These are phyloP conservation scores for Drosophila tristis DNA, from an alignment of 1,140 invertebrate genomes.

Conservation along the genomic window DNA sequence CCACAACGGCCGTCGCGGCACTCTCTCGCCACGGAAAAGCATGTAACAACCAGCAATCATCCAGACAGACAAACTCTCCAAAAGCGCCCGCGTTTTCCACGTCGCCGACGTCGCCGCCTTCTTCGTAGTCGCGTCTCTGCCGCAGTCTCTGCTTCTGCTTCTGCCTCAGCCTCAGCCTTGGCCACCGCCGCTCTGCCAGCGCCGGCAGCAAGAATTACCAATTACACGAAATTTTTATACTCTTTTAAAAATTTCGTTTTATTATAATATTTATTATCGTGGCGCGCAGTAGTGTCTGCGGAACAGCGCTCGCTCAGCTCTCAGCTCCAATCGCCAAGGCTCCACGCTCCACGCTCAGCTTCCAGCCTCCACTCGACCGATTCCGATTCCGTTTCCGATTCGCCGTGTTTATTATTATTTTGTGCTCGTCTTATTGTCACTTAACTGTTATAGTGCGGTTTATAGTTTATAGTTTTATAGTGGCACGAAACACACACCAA, in stretches of 20 bases:
- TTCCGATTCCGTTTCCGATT: slow-evolving; percentile 42
- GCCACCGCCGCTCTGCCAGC: slow-evolving; percentile 56
- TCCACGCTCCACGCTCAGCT: slow-evolving; percentile 27
- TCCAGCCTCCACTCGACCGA: slow-evolving; percentile 43
- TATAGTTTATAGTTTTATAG: slow-evolving; percentile 31
- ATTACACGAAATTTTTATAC: slow-evolving; percentile 84
- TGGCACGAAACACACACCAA: slow-evolving; percentile 39
- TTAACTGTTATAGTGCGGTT: slow-evolving; percentile 75
- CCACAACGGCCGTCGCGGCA: slow-evolving; percentile 81
- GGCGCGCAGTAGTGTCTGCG: slow-evolving; percentile 84
- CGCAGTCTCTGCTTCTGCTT: slow-evolving; percentile 40
- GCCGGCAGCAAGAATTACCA: slow-evolving; percentile 83
- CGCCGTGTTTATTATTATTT: slow-evolving; percentile 68
- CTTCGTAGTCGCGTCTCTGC: slow-evolving; percentile 43
- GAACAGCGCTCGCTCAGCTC: slow-evolving; percentile 66
- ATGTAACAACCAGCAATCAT: too few relatives aligned
- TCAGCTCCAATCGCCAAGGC: slow-evolving; percentile 35
- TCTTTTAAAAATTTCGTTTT: slow-evolving; percentile 84
- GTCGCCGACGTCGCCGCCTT: slow-evolving; percentile 4
- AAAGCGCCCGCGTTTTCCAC: slow-evolving; percentile 26
- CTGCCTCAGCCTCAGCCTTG: slow-evolving; percentile 30
- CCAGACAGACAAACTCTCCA: slow-evolving; percentile 67
- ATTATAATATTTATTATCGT: slow-evolving; percentile 85
- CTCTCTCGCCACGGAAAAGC: slow-evolving; percentile 11
- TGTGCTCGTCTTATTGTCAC: slow-evolving; percentile 77